A percentile compares a stretch with the other conserved stretches of the same genome.
Evolutionary conservation across 2,888 invertebrate species (phyloP).

Genomic region (Ganaspis brasiliensis): DNA sequence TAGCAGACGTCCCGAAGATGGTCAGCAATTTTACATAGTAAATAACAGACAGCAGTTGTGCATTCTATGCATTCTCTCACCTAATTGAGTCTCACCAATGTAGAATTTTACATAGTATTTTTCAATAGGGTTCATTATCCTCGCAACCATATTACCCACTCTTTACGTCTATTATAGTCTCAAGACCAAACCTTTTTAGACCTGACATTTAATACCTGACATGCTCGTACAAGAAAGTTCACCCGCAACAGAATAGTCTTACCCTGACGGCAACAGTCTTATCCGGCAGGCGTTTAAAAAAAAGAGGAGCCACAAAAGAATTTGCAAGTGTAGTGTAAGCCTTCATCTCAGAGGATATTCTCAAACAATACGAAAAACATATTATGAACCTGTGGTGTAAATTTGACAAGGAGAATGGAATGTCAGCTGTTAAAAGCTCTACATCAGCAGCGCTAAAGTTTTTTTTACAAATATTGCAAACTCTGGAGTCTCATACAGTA

Average conservation of each 20-base stretch:
- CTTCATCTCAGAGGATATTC: neutral
- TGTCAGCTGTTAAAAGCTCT: neutral
- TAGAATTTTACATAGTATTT: no score
- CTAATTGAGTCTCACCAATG: no score
- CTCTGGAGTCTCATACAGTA: no score
- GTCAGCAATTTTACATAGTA: no score
- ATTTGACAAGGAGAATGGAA: neutral
- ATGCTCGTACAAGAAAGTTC: no score
- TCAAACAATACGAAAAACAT: conserved; percentile 39
- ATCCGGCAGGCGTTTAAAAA: conserved; percentile 8
- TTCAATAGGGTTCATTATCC: no score
- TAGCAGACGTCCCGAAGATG: no score
- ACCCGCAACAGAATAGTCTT: neutral
- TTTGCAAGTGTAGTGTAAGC: neutral
- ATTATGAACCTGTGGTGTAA: conserved; percentile 14
- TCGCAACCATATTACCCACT: conserved; percentile 36
- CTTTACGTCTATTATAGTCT: neutral
- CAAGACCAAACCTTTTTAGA: neutral
- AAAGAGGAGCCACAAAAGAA: neutral
- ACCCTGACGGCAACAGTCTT: conserved; percentile 22
- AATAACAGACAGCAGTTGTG: no score
- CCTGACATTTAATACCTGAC: no score
- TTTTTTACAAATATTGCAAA: neutral
- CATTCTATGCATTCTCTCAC: no score
- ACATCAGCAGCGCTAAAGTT: neutral